These are phyloP conservation scores for Dryobota labecula DNA, from an alignment of 2,888 invertebrate species.

Conservation along the genomic window DNA sequence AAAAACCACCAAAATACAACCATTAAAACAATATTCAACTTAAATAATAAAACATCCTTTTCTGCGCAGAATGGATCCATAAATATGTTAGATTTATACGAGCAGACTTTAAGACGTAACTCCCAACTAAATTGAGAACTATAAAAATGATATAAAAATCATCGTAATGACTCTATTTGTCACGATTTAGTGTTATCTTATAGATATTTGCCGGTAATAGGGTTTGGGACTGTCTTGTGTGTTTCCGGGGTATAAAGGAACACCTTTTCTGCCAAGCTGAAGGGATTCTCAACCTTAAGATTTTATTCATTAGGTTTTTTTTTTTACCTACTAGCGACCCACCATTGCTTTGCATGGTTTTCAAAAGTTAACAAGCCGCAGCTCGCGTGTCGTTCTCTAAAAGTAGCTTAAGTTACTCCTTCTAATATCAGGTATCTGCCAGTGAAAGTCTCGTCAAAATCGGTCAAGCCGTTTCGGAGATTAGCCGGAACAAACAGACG, in stretches of 20 bases:
- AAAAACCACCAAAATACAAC: no score
- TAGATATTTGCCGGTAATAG: constrained; percentile 43
- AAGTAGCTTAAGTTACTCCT: no score
- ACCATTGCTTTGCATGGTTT: background rate
- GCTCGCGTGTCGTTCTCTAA: no score
- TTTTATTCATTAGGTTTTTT: background rate
- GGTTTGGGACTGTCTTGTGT: constrained; percentile 9
- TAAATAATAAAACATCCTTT: constrained; percentile 25
- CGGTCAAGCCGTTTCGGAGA: no score
- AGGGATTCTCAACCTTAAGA: background rate
- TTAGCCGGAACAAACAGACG: no score
- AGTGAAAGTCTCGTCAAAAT: no score
- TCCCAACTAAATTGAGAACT: constrained; percentile 53
- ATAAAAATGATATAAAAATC: constrained; percentile 61
- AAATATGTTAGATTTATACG: constrained; percentile 45
- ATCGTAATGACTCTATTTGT: constrained; percentile 55
- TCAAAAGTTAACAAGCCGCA: no score
- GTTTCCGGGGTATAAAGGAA: constrained; percentile 1
- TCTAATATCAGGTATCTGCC: no score
- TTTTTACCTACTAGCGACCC: background rate
- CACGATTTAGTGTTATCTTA: constrained; percentile 52
- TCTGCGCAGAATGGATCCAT: constrained; percentile 17
- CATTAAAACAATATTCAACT: constrained; percentile 22
- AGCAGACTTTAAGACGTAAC: constrained; percentile 35
- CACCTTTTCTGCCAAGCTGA: background rate